phyloP scores from a whole-genome alignment of 1,140 invertebrate genomes.

The Lasioglossum albipes region DNA sequence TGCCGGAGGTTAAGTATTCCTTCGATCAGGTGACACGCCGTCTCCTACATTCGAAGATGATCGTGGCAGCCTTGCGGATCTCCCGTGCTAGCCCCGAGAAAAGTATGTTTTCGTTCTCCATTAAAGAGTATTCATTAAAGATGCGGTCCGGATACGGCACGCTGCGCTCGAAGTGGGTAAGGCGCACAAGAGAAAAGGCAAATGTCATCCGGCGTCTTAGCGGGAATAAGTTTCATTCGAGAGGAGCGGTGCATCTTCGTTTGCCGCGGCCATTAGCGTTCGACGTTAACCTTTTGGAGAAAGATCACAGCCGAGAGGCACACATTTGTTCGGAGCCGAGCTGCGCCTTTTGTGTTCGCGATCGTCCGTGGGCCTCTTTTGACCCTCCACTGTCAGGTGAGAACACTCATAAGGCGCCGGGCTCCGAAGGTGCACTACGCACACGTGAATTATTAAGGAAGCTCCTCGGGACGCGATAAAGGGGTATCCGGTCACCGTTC shows the following conservation, averaged over 20 bases:
- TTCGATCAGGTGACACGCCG: neutral
- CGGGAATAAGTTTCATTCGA: neutral
- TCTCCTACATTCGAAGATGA: conserved; percentile 7
- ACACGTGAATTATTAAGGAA: conserved; percentile 32
- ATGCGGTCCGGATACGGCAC: conserved; percentile 3
- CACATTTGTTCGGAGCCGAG: conserved; percentile 8
- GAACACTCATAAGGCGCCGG: conserved; percentile 14
- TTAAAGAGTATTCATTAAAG: conserved; percentile 11
- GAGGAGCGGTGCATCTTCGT: conserved; percentile 47
- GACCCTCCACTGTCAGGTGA: conserved; percentile 16
- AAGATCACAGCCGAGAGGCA: conserved; percentile 33
- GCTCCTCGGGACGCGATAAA: neutral
- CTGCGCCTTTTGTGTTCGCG: conserved; percentile 31
- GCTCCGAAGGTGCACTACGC: neutral
- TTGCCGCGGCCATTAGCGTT: conserved; percentile 39
- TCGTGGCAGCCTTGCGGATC: neutral
- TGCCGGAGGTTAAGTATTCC: conserved; percentile 1
- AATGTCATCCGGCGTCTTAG: conserved; percentile 43
- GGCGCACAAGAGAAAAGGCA: conserved; percentile 33
- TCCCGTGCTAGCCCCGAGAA: neutral
- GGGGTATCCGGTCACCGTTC: conserved; percentile 19
- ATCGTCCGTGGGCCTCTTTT: neutral
- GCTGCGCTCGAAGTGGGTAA: conserved; percentile 33
- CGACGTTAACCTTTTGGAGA: conserved; percentile 50
- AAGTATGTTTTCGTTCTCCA: neutral